Evolutionary conservation across 2,797 vertebrate genomes (phyloP).

Genomic region (Fistularia tabacaria): DNA sequence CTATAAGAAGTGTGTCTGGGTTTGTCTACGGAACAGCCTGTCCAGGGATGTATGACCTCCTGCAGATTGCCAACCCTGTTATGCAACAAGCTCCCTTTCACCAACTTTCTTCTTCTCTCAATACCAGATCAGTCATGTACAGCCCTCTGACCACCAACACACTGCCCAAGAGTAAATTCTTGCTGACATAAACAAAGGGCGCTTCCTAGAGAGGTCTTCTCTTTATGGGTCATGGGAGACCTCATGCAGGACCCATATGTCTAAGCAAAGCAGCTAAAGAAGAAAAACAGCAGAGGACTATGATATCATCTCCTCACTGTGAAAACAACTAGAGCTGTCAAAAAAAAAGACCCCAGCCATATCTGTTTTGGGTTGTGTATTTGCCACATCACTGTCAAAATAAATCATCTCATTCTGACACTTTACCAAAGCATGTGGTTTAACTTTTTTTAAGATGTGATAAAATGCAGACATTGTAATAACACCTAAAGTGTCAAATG

Average conservation of each 20-base stretch:
- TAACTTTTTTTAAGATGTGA: conserved; percentile 25
- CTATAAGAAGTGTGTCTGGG: conserved; percentile 14
- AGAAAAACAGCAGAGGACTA: conserved; percentile 16
- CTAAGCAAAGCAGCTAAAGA: conserved; percentile 23
- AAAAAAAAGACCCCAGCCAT: conserved; percentile 20
- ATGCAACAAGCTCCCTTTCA: conserved; percentile 45
- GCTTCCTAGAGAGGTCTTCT: conserved; percentile 16
- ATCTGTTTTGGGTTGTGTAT: conserved; percentile 17
- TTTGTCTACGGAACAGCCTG: conserved; percentile 44
- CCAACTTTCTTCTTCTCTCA: conserved; percentile 17
- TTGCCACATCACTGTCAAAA: conserved; percentile 22
- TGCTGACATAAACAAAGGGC: conserved; percentile 26
- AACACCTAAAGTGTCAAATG: conserved; percentile 12
- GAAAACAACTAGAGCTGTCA: conserved; percentile 39
- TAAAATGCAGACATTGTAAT: conserved; percentile 25
- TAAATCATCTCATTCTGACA: conserved; percentile 27
- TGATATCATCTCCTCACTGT: conserved; percentile 18
- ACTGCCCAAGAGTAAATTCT: conserved; percentile 11
- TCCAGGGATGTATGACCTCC: conserved; percentile 37
- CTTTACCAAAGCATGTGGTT: conserved; percentile 21
- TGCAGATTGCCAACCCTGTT: conserved; percentile 30
- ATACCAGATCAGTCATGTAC: conserved; percentile 28
- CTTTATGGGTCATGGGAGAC: conserved; percentile 10
- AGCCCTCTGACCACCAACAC: conserved; percentile 24
- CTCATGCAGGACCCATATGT: conserved; percentile 20